Evolutionary conservation across 2,113 vertebrate species (phyloP).

Genomic region (Axis porcinus): DNA sequence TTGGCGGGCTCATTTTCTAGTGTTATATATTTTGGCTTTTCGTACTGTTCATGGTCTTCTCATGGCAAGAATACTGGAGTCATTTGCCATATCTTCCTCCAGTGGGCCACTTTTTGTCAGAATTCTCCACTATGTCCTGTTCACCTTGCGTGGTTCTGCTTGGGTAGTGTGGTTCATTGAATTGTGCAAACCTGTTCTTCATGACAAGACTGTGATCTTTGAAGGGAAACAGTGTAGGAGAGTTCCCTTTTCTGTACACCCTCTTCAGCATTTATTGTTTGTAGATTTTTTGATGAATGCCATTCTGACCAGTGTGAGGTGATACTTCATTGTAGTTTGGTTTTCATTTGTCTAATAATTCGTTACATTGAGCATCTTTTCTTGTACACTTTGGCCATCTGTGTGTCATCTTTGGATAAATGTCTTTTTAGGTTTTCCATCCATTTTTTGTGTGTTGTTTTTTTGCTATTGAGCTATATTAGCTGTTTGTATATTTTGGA

Average conservation of each 20-base stretch:
- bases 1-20: not conserved
- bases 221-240: not conserved
- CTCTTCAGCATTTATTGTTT: not conserved
- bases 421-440: not conserved
- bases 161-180: not conserved
- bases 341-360: not conserved
- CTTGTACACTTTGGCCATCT: not conserved
- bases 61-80: not conserved
- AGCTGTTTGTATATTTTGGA: not conserved
- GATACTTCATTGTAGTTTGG: not conserved
- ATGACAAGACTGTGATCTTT: not conserved
- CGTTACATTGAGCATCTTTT: not conserved
- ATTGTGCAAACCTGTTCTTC: not conserved
- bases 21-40: not conserved
- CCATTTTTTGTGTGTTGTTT: not conserved
- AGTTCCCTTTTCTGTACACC: not conserved
- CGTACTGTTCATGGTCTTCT: not conserved
- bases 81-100: not conserved
- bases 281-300: not conserved
- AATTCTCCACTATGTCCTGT: not conserved
- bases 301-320: not conserved
- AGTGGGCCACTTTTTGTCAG: not conserved
- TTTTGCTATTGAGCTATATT: not conserved
- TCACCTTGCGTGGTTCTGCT: not conserved
- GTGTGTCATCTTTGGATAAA: not conserved